phyloP scores from a whole-genome alignment of 2,113 vertebrate species.

The Hassar affinis region DNA sequence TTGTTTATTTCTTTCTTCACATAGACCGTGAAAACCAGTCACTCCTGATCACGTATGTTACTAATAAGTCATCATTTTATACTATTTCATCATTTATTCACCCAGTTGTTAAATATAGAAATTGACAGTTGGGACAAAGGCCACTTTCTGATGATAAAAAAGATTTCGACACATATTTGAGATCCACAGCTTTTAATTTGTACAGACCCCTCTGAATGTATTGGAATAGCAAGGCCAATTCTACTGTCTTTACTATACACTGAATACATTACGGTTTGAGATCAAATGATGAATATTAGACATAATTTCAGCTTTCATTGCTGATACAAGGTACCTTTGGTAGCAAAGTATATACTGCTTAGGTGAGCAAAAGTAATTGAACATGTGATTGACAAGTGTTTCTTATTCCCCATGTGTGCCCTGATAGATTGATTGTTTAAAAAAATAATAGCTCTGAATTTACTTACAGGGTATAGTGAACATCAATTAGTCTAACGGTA shows the following conservation, averaged over 20 bases:
- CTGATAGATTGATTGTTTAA: neutral
- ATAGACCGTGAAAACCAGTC: constrained; percentile 92
- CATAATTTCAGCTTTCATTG: no score
- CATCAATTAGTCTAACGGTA: neutral
- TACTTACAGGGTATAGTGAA: neutral
- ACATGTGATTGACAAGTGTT: neutral
- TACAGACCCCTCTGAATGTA: neutral
- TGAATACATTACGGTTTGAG: neutral
- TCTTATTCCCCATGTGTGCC: neutral
- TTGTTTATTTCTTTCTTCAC: constrained; percentile 23
- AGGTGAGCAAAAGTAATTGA: neutral
- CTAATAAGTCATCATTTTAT: constrained; percentile 12
- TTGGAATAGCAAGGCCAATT: neutral
- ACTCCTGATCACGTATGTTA: constrained; percentile 87
- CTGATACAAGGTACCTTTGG: neutral
- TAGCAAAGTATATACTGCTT: neutral
- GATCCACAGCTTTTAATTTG: neutral
- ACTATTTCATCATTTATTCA: neutral
- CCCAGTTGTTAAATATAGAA: neutral
- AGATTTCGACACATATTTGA: neutral
- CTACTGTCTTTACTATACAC: neutral
- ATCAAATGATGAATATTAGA: neutral
- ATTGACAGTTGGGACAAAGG: neutral
- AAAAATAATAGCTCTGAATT: neutral
- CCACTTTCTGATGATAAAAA: neutral